Evolutionary conservation across 2,888 invertebrate genomes (phyloP), one percentile per base, ranked within the genome.

Genomic region (Drosophila limbata): DNA sequence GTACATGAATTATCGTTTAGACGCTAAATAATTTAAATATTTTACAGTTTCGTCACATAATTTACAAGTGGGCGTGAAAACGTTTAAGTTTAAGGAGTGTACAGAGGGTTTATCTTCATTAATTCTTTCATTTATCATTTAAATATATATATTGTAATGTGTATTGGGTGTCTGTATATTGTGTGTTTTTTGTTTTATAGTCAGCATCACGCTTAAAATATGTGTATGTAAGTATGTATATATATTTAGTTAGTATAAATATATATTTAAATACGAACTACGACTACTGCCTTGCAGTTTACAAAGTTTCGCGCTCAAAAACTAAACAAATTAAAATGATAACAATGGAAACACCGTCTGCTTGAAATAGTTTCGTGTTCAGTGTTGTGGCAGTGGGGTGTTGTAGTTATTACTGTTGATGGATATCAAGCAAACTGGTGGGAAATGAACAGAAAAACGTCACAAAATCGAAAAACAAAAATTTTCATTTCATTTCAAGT

Each of bases 21-120:
- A 83, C 73, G 77, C 86, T 84, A 86, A 84, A 84, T 84, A 84
- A 84, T 81, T 86, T 84, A 86, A 86, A 81, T 84, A 84, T 84
- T 84, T 84, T 84, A 84, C 84, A 84, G 48, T 75, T 77, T 73
- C 67, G 75, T 84, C 84, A 84, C 84, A 84, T 81, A 86, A 81
- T 84, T 81, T 84, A 84, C 84, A 84, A 69, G 75, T 79, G 79
- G 83, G 73, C 60, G 73, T 84, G 83, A 81, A 78, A 85, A 77
- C 72, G 66, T 77, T 84, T 80, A 77, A 79, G 77, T 76, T 79
- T 77, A 72, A 79, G 79, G 77, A 77, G 77, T 80, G 80, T 80
- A 77, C 70, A 79, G 65, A 68, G 79, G 69, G 72, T n/a, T 53
- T 53, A 28, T 37, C 15, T 60, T 60, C 50, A 65, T 68, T 65